phyloP scores from a whole-genome alignment of 2,888 invertebrate species.

The Platynereis dumerilii region DNA sequence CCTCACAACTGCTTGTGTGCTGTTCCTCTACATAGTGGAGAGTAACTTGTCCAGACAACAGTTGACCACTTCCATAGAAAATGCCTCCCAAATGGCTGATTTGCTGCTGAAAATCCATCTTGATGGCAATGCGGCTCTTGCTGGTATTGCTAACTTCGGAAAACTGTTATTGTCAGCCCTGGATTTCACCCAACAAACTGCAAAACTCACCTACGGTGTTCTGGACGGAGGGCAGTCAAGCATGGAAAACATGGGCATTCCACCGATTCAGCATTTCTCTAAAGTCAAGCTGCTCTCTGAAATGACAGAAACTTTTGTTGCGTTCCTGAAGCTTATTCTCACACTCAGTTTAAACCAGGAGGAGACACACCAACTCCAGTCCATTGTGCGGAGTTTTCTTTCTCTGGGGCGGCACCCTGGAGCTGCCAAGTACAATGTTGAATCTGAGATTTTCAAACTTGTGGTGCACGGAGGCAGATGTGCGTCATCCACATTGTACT shows the following conservation, averaged over 20 bases:
- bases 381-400: conserved; percentile 64
- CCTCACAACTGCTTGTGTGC: conserved; percentile 24
- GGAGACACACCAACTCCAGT: not conserved
- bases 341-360: conserved; percentile 6
- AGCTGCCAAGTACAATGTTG: conserved; percentile 66
- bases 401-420: conserved; percentile 70
- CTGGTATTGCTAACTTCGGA: conserved; percentile 12
- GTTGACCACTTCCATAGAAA: conserved; percentile 63
- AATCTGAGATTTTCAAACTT: conserved; percentile 83
- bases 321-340: conserved; percentile 25
- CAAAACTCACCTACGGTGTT: conserved; percentile 41
- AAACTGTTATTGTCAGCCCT: conserved; percentile 37
- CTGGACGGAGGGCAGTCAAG: conserved; percentile 51
- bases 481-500: conserved; percentile 27
- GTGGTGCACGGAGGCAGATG: conserved; percentile 68
- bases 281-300: conserved; percentile 23
- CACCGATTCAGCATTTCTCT: conserved; percentile 12
- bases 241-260: conserved; percentile 4
- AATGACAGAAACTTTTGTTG: conserved; percentile 27
- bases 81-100: conserved; percentile 68
- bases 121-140: conserved; percentile 11
- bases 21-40: conserved; percentile 29
- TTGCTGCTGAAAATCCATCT: conserved; percentile 41
- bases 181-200: conserved; percentile 33
- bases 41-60: conserved; percentile 21